These are phyloP conservation scores for Pao palembangensis DNA, from an alignment of 2,113 vertebrate species.

Conservation along the genomic window DNA sequence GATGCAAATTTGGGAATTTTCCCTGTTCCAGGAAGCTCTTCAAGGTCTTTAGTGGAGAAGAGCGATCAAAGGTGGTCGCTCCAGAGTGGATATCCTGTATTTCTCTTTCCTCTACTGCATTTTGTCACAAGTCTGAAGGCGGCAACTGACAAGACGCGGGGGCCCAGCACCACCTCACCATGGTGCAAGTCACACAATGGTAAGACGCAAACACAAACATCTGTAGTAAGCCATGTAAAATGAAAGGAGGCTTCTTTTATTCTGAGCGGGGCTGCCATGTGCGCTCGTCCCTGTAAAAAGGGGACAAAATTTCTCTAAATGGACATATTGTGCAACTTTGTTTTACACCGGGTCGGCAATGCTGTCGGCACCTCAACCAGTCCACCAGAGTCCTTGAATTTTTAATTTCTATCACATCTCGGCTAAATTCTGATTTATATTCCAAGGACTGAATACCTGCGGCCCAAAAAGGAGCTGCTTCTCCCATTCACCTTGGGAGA, in stretches of 20 bases:
- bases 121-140: constrained; percentile 2
- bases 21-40: neutral
- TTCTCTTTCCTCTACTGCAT: constrained; percentile 7
- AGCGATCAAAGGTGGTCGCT: constrained; percentile 15
- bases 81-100: constrained; percentile 18
- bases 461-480: constrained; percentile 20
- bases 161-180: neutral
- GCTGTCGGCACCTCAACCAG: neutral
- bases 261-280: neutral
- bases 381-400: constrained; percentile 12
- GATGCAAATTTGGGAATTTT: too few relatives aligned
- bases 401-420: constrained; percentile 20
- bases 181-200: too few relatives aligned
- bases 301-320: too few relatives aligned
- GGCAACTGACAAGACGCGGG: neutral
- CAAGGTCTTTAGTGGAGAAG: constrained; percentile 7
- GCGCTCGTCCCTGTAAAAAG: too few relatives aligned
- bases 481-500: constrained; percentile 18
- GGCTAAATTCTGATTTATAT: constrained; percentile 42
- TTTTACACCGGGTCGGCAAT: neutral
- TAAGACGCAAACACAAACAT: too few relatives aligned
- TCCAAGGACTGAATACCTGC: constrained; percentile 24
- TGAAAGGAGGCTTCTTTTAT: neutral
- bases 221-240: too few relatives aligned
- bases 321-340: too few relatives aligned